Conservation (phyloP, 2,113 vertebrate genomes). For the Carettochelys insculpta region DNA sequence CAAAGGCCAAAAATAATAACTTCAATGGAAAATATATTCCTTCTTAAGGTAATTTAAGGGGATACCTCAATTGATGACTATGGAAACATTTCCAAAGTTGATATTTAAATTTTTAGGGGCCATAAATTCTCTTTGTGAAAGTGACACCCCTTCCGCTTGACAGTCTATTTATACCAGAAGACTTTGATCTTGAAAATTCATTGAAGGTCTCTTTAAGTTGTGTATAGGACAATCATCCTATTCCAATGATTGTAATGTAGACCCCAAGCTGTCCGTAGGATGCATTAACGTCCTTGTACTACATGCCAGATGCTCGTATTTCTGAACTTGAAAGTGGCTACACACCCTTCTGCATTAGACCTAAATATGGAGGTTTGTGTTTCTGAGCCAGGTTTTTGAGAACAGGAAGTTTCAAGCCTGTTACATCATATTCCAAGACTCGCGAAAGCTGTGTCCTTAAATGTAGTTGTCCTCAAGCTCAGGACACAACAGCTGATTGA, state of each 20-base stretch:
- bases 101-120: background rate
- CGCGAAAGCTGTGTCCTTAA: background rate
- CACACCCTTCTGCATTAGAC: background rate
- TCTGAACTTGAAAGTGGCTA: background rate
- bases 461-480: background rate
- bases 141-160: background rate
- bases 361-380: background rate
- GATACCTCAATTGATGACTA: background rate
- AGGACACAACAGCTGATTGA: background rate
- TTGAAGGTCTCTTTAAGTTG: background rate
- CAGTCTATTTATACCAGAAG: background rate
- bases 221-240: background rate
- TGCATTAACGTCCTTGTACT: background rate
- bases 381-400: background rate
- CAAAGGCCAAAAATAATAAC: background rate
- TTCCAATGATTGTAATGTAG: background rate
- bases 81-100: background rate
- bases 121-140: background rate
- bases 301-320: background rate
- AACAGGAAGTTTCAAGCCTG: background rate
- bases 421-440: background rate
- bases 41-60: background rate
- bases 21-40: slow-evolving; percentile 3
- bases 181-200: background rate
- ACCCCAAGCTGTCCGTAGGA: background rate